Evolutionary conservation across 2,888 invertebrate species (phyloP), one percentile per base, ranked within the genome.

Genomic region (Stenodema calcarata): DNA sequence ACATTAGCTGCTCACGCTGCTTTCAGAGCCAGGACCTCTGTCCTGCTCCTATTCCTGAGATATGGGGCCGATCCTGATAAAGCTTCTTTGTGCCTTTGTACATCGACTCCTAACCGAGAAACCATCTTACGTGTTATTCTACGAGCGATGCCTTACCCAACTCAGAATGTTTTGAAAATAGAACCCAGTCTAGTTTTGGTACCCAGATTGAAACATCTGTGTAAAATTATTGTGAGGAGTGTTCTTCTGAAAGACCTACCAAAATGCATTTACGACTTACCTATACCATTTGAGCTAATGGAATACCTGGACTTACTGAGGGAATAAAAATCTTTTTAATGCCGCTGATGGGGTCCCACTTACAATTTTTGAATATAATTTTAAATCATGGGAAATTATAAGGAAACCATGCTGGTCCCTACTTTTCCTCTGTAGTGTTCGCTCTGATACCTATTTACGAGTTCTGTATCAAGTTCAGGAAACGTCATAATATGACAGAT

Each of bases 141-240:
- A 14, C 27, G 80, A 30, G 80, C 80, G 11, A 14, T 54, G 47
- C 54, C 80, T 7, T 30, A 42, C 35, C 80, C 80, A 3, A 16
- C 80, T 2, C 30, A 50, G 14, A 54, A 54, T 11, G 30, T 80
- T 28, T 54, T 80, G 50, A 80, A 80, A 27, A 54, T 80, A 3
- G 80, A 50, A n/a, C 54, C 80, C 14, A n/a, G 35, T 50, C 50
- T 80, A 16, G 47, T 35, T 47, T n/a, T 35, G 12, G 80, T 80
- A 14, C 80, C 80, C 27, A 50, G 80, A n/a, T 30, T 80, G 30
- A 80, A 80, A 54, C 80, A 80, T 23, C n/a, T 80, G n/a, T 80
- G 80, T 28, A 80, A 80, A 28, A 47, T 16, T 9, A 50, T 54
- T 1, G 30, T 80, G 6, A 50, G 80, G 35, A 80, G 16, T 7